phyloP scores from a whole-genome alignment of 1,140 invertebrate genomes.

The Lordiphosa stackelbergi region DNA sequence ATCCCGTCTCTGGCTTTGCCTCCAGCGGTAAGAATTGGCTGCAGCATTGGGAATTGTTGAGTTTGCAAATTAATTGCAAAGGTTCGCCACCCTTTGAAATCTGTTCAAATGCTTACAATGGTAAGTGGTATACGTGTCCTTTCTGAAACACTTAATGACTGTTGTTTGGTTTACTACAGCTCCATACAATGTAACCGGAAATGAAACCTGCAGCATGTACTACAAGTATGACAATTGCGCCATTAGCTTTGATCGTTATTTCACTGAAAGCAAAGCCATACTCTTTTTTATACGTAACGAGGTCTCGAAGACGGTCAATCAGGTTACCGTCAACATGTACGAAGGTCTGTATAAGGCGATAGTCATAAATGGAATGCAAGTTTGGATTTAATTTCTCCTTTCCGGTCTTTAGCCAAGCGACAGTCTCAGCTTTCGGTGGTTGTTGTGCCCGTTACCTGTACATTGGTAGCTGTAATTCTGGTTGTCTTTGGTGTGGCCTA shows the following conservation, averaged over 20 bases:
- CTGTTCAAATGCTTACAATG: slow-evolving; percentile 80
- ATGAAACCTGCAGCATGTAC: slow-evolving; percentile 82
- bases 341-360: slow-evolving; percentile 81
- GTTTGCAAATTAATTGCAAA: slow-evolving; percentile 83
- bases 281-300: slow-evolving; percentile 86
- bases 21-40: slow-evolving; percentile 87
- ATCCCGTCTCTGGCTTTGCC: slow-evolving; percentile 82
- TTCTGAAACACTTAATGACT: neutral
- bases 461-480: slow-evolving; percentile 86
- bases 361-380: neutral
- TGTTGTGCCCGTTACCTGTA: slow-evolving; percentile 88
- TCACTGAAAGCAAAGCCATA: slow-evolving; percentile 81
- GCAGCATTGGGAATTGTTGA: slow-evolving; percentile 86
- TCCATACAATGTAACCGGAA: slow-evolving; percentile 87
- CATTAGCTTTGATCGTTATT: slow-evolving; percentile 83
- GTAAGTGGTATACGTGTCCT: slow-evolving; percentile 17
- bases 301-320: slow-evolving; percentile 82
- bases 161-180: slow-evolving; percentile 77
- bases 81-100: slow-evolving; percentile 84
- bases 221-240: slow-evolving; percentile 78
- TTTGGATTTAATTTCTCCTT: neutral
- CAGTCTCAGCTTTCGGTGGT: slow-evolving; percentile 90
- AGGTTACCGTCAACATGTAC: slow-evolving; percentile 87
- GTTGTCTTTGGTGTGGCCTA: slow-evolving; percentile 91
- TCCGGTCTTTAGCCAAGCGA: slow-evolving; percentile 78